Evolutionary conservation across 2,113 vertebrate species (phyloP).

Genomic region (Atlantisia rogersi): DNA sequence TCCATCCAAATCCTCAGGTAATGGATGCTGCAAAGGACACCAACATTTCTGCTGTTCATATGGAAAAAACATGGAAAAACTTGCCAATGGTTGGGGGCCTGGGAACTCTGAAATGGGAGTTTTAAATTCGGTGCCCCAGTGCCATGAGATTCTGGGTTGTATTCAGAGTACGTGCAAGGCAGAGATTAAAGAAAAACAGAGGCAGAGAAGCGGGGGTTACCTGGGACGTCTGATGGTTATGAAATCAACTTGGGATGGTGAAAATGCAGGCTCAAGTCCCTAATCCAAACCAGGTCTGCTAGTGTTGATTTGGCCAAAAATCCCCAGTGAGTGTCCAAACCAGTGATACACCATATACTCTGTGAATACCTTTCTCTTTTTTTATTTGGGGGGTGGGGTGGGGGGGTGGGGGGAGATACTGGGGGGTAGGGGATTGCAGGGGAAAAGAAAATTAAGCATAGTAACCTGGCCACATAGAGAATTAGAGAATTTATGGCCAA

Average conservation of each 20-base stretch:
- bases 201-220: neutral
- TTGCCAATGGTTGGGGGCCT: rapidly evolving
- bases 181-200: neutral
- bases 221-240: neutral
- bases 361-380: neutral
- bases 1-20: neutral
- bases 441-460: neutral
- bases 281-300: neutral
- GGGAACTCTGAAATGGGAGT: neutral
- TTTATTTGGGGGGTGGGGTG: too few relatives aligned
- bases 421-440: neutral
- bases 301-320: neutral
- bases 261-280: neutral
- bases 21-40: neutral
- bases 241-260: neutral
- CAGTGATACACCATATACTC: neutral
- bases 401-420: too few relatives aligned
- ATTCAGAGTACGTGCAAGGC: neutral
- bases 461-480: neutral
- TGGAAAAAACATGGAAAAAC: neutral
- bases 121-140: neutral
- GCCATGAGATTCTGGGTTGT: neutral
- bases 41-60: neutral
- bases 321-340: neutral
- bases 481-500: neutral